A percentile compares a stretch with the other conserved stretches of the same genome.
These are phyloP conservation scores for Acholoe squamosa DNA, from an alignment of 2,888 invertebrate species.

Conservation along the genomic window DNA sequence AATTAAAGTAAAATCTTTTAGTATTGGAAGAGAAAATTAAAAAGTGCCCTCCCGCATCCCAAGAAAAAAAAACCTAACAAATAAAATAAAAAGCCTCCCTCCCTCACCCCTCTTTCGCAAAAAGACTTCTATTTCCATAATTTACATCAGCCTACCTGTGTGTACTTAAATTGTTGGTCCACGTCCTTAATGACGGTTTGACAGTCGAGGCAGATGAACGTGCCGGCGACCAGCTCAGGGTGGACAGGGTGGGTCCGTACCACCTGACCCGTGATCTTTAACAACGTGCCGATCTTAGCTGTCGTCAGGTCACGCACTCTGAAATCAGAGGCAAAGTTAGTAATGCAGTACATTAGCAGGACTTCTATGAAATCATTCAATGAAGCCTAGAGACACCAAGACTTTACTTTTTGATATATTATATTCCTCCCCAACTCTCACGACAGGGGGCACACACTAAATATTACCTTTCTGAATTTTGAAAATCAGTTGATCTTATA, in stretches of 20 bases:
- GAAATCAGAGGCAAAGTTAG: conserved; percentile 61
- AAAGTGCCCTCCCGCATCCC: too few relatives aligned
- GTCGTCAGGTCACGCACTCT: conserved; percentile 94
- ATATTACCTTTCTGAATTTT: too few relatives aligned
- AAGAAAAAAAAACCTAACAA: too few relatives aligned
- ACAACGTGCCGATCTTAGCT: conserved; percentile 94
- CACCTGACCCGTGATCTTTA: conserved; percentile 94
- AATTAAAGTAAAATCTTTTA: too few relatives aligned
- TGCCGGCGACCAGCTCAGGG: conserved; percentile 93
- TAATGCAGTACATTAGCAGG: background rate
- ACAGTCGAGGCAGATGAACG: conserved; percentile 97
- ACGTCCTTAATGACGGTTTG: conserved; percentile 96
- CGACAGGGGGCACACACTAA: too few relatives aligned
- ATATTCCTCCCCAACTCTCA: too few relatives aligned
- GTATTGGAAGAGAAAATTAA: too few relatives aligned
- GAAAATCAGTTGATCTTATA: too few relatives aligned
- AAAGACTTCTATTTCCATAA: background rate
- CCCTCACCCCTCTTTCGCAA: too few relatives aligned
- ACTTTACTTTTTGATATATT: too few relatives aligned
- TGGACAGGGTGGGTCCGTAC: conserved; percentile 99
- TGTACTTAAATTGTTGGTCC: conserved; percentile 97
- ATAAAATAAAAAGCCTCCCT: too few relatives aligned
- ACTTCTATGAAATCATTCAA: background rate
- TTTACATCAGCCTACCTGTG: conserved; percentile 85
- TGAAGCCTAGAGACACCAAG: too few relatives aligned